phyloP scores from a whole-genome alignment of 30 jellyfish, hydroid and myxozoan species.

The Nemopilema nomurai region DNA sequence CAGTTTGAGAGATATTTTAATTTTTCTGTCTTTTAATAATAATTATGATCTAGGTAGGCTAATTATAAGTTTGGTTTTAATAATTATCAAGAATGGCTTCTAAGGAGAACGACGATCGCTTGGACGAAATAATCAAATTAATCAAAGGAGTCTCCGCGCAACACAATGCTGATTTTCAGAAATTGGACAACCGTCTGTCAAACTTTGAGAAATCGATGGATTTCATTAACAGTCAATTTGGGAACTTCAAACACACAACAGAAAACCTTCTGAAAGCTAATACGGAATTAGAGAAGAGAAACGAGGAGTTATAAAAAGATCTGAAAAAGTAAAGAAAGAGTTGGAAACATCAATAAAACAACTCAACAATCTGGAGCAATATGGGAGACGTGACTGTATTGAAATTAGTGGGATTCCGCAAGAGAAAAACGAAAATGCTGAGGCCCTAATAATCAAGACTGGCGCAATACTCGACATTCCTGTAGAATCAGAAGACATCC shows the following conservation, averaged over 20 bases:
- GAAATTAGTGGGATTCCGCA: constrained; percentile 25
- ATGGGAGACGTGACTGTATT: constrained; percentile 37
- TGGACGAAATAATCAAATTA: constrained; percentile 18
- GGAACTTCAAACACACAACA: constrained; percentile 17
- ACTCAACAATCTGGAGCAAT: constrained; percentile 33
- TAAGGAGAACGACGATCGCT: constrained; percentile 23
- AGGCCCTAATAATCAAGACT: constrained; percentile 17
- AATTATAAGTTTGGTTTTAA: constrained; percentile 10
- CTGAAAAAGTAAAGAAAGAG: constrained; percentile 30
- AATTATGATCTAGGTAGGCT: constrained; percentile 27
- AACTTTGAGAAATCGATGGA: constrained; percentile 22
- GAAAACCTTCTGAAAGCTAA: constrained; percentile 30
- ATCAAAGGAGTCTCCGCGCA: constrained; percentile 27
- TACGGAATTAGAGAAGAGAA: constrained; percentile 17
- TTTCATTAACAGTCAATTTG: constrained; percentile 29
- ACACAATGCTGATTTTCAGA: constrained; percentile 29
- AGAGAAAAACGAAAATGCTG: constrained; percentile 9
- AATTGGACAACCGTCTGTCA: constrained; percentile 31
- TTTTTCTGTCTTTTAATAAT: constrained; percentile 20
- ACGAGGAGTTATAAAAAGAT: constrained; percentile 10
- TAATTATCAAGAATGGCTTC: constrained; percentile 31
- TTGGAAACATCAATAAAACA: constrained; percentile 3
- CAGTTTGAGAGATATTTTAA: constrained; percentile 2
- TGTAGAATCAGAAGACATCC: constrained; percentile 7
- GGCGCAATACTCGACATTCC: constrained; percentile 20